phyloP scores from a whole-genome alignment of 2,113 vertebrate species.

The Cryptomyrus ogoouensis region DNA sequence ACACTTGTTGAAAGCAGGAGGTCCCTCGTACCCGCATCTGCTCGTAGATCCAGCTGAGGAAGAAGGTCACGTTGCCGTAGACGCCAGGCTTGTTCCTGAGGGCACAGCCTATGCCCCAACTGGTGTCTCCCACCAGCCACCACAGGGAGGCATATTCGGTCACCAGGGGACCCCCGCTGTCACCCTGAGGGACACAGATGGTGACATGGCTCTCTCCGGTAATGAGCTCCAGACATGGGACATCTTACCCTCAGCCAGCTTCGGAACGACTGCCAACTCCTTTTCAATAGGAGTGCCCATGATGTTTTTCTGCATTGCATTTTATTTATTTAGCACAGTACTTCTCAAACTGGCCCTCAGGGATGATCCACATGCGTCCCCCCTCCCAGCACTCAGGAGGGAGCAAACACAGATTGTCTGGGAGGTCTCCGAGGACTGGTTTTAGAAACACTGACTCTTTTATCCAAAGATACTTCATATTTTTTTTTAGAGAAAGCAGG shows the following conservation, averaged over 20 bases:
- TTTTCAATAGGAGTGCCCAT: background rate
- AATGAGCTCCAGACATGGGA: no score
- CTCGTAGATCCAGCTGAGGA: slow-evolving; percentile 72
- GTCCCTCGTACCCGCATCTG: slow-evolving; percentile 75
- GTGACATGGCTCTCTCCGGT: background rate
- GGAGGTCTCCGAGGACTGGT: background rate
- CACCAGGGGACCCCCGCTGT: slow-evolving; percentile 88
- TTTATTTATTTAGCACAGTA: background rate
- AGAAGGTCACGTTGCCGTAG: slow-evolving; percentile 73
- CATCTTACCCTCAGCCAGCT: no score
- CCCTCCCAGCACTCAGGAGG: background rate
- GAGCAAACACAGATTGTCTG: background rate
- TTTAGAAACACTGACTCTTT: background rate
- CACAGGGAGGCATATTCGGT: slow-evolving; percentile 57
- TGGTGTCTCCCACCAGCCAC: slow-evolving; percentile 87
- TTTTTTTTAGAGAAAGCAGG: background rate
- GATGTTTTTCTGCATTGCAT: background rate
- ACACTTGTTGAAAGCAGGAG: background rate
- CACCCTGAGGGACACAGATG: slow-evolving; percentile 64
- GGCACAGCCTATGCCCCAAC: slow-evolving; percentile 83
- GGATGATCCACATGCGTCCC: background rate
- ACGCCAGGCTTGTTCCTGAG: slow-evolving; percentile 69
- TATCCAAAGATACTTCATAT: background rate
- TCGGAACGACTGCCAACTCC: no score
- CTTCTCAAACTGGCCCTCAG: background rate